Evolutionary conservation across 2,113 vertebrate genomes (phyloP).

Genomic region (Xiphophorus maculatus): DNA sequence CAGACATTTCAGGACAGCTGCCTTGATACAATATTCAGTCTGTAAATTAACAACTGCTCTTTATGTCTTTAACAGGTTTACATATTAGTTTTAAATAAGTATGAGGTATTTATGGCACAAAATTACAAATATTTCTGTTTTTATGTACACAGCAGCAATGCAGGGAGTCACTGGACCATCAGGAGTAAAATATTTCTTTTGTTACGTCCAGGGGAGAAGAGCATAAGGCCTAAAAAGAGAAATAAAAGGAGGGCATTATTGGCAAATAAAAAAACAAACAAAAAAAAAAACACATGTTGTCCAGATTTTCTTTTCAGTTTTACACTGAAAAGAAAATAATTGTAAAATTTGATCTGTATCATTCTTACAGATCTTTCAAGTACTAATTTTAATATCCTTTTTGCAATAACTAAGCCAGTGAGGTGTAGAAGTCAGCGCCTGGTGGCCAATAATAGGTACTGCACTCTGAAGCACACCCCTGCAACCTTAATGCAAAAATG

Average conservation of each 20-base stretch:
- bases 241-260: not conserved
- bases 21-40: constrained; percentile 60
- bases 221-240: constrained; percentile 26
- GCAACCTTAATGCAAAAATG: not conserved
- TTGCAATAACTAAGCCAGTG: not conserved
- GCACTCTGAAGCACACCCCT: not conserved
- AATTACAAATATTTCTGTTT: constrained; percentile 46
- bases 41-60: constrained; percentile 53
- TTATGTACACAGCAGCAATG: constrained; percentile 78
- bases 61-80: constrained; percentile 56
- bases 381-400: not conserved
- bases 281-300: not conserved
- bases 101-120: constrained; percentile 70
- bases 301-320: not conserved
- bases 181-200: constrained; percentile 36
- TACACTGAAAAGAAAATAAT: not conserved
- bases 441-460: not conserved
- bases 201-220: constrained; percentile 13
- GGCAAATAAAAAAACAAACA: not conserved
- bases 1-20: constrained; percentile 61
- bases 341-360: not conserved
- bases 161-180: constrained; percentile 63
- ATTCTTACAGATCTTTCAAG: not conserved
- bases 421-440: not conserved
- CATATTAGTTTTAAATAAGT: constrained; percentile 65